Evolutionary conservation across 2,888 invertebrate species (phyloP), one percentile per base, ranked within the genome.

Genomic region (Nyleta sp.): DNA sequence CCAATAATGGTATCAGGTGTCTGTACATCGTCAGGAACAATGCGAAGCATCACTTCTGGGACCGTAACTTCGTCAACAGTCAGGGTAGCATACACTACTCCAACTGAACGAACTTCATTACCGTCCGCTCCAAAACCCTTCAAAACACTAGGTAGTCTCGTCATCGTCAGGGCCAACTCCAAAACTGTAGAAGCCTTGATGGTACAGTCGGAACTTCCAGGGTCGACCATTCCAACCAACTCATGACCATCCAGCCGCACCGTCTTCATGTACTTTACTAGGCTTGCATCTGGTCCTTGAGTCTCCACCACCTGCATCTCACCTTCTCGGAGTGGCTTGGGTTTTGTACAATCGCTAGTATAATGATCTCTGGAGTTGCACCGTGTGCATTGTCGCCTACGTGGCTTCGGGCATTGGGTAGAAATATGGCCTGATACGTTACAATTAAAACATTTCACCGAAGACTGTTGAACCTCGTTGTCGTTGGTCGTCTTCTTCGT

Each of bases 1-100:
- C 84, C 82, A 10, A 84, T 72, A 18, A 83, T 75, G 8, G 82
- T 10, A 35, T 82, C 82, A 1, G 74, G 31, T 10, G 60, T 31
- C 40, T 84, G 82, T 5, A 68, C 77, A 24, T 81, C 74, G 65
- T 84, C 82, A 6, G 82, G 82, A 11, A 84, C 84, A 11, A 84
- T 57, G 31, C 81, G 65, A 15, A 83, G 38, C 8, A 64, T 52
- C 0, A 60, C 20, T 0, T 35, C 8, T 15, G 15, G 18, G 2
- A 5, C 35, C 0, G 15, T 15, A 8, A 60, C 60, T 5, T 31
- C 0, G 11, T 60, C 60, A 1, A 60, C 46, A 0, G 33, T 35
- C n/a, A 60, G 15, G 10, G 10, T 13, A 1, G 31, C 57, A 7
- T 59, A 18, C 5, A 59, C 57, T 6, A 42, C 31, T 10, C 57